A percentile compares a stretch with the other conserved stretches of the same genome.
phyloP scores from a whole-genome alignment of 2,797 vertebrate genomes.

The Enoplosus armatus region DNA sequence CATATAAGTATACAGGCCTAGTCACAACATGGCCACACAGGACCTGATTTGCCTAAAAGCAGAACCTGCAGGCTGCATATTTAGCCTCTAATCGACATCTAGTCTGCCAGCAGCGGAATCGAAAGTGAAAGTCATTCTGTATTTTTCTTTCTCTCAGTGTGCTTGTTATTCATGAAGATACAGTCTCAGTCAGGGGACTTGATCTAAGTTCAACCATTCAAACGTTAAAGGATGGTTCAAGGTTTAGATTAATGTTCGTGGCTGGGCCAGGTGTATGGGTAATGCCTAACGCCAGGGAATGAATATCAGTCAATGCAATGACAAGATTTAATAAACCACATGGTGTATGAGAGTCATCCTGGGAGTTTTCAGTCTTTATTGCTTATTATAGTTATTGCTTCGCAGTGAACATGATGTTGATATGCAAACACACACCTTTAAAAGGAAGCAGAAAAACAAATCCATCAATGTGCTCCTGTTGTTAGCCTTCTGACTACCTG shows the following conservation, averaged over 20 bases:
- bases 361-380: no score
- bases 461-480: background rate
- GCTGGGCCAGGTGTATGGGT: no score
- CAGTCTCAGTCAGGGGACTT: background rate
- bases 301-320: background rate
- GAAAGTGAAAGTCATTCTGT: slow-evolving; percentile 18
- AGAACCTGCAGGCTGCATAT: background rate
- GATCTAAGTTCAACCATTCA: background rate
- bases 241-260: no score
- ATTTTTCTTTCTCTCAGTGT: background rate
- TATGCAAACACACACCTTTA: background rate
- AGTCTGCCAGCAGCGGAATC: no score
- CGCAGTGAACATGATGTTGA: no score
- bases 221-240: background rate
- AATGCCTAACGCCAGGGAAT: background rate
- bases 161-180: background rate
- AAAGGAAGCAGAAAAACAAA: background rate
- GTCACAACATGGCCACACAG: background rate
- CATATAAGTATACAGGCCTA: no score
- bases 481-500: background rate
- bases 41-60: background rate
- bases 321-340: no score
- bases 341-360: background rate
- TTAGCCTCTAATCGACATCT: background rate
- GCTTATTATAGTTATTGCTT: no score